These are phyloP conservation scores for Xanthia togata DNA, from an alignment of 2,888 invertebrate genomes.

Conservation along the genomic window DNA sequence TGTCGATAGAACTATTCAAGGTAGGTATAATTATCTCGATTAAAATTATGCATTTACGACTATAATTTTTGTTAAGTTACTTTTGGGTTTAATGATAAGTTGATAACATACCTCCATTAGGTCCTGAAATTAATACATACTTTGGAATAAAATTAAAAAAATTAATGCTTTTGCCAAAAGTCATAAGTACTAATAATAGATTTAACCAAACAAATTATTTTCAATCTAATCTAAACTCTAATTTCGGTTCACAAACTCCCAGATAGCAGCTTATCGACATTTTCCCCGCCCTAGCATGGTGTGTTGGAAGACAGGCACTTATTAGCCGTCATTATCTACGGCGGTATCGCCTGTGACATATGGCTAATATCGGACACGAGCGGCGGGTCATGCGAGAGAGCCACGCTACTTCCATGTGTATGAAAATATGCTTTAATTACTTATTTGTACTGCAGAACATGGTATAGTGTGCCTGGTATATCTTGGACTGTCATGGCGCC, in stretches of 20 bases:
- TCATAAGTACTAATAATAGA: background rate
- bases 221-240: background rate
- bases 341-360: constrained; percentile 88
- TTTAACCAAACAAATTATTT: background rate
- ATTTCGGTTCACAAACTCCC: constrained; percentile 7
- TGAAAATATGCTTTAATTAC: constrained; percentile 83
- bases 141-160: background rate
- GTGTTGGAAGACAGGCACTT: constrained; percentile 89
- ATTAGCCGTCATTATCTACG: constrained; percentile 89
- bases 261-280: constrained; percentile 64
- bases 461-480: constrained; percentile 25
- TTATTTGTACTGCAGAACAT: constrained; percentile 73
- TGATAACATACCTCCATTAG: background rate
- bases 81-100: background rate
- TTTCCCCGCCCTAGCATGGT: constrained; percentile 73
- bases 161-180: background rate
- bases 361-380: constrained; percentile 87
- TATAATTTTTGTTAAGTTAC: background rate
- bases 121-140: too few relatives aligned
- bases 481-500: constrained; percentile 41
- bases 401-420: constrained; percentile 80
- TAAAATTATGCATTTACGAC: background rate
- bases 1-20: constrained; percentile 14
- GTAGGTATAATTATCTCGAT: too few relatives aligned
- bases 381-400: constrained; percentile 80